Evolutionary conservation across 53 echinoderm and acorn worm species (phyloP).

Genomic region (Paracentrotus lividus): DNA sequence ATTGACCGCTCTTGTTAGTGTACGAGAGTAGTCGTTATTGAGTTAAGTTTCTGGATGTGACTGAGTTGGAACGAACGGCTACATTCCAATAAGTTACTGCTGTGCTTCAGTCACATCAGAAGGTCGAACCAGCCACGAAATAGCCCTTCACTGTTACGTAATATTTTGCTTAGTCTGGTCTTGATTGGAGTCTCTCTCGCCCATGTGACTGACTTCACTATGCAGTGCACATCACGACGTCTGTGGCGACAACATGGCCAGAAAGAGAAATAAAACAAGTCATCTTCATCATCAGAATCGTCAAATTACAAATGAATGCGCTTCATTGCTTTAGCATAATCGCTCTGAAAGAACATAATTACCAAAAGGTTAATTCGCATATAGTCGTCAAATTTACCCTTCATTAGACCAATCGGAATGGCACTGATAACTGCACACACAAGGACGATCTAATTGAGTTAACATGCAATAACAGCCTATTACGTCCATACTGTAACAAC

Average conservation of each 20-base stretch:
- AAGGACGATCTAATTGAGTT: constrained; percentile 52
- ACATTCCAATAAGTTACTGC: too few species aligned
- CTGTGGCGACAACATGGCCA: constrained; percentile 30
- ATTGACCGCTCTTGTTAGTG: too few species aligned
- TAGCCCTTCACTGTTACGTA: too few species aligned
- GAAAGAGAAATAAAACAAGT: constrained; percentile 38
- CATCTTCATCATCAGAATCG: constrained; percentile 14
- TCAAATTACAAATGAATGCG: constrained; percentile 46
- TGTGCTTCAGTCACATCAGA: too few species aligned
- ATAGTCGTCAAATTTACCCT: constrained; percentile 61
- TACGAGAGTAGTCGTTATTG: too few species aligned
- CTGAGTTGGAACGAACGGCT: too few species aligned
- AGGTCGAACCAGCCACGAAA: too few species aligned
- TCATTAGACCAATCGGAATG: constrained; percentile 37
- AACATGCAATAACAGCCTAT: neutral
- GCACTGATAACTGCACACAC: constrained; percentile 44
- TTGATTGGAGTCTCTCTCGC: too few species aligned
- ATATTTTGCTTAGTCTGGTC: too few species aligned
- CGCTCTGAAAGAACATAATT: constrained; percentile 39
- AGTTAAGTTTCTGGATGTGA: too few species aligned
- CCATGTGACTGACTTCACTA: too few species aligned
- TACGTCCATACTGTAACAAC: constrained; percentile 4
- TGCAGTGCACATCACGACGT: neutral
- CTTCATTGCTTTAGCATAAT: constrained; percentile 34
- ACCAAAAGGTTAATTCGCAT: constrained; percentile 37